Evolutionary conservation across 35 echinoderm and acorn worm species (phyloP).

Genomic region (Apostichopus californicus): DNA sequence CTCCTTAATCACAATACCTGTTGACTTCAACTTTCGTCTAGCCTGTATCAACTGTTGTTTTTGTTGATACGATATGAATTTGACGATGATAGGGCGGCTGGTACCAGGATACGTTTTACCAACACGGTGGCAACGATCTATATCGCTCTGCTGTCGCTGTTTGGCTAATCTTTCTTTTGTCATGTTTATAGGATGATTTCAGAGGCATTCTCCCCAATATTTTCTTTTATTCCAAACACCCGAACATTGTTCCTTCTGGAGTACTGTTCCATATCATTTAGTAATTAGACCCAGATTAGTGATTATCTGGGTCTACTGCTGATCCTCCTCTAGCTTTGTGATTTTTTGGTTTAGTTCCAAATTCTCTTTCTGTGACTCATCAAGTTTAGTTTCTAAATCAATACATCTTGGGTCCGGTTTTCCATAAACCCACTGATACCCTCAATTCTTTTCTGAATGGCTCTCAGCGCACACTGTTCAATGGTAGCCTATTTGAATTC

Average conservation of each 20-base stretch:
- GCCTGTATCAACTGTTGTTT: too few species aligned
- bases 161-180: not conserved
- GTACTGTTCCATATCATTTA: conserved; percentile 46
- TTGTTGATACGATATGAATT: too few species aligned
- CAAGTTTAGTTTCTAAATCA: conserved; percentile 11
- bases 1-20: too few species aligned
- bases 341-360: not conserved
- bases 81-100: not conserved
- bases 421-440: not conserved
- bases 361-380: not conserved
- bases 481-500: not conserved
- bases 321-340: not conserved
- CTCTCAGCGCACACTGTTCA: not conserved
- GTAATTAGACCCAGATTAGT: not conserved
- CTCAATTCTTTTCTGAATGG: not conserved
- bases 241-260: conserved; percentile 7
- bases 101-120: not conserved
- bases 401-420: conserved; percentile 24
- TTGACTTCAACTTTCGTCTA: too few species aligned
- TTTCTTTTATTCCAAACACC: conserved; percentile 9
- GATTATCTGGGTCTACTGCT: not conserved
- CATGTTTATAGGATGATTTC: not conserved
- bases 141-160: not conserved
- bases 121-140: not conserved
- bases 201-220: not conserved